Base-by-base conservation (phyloP, 2,888 invertebrate genomes). In the Torymus tubicola region DNA sequence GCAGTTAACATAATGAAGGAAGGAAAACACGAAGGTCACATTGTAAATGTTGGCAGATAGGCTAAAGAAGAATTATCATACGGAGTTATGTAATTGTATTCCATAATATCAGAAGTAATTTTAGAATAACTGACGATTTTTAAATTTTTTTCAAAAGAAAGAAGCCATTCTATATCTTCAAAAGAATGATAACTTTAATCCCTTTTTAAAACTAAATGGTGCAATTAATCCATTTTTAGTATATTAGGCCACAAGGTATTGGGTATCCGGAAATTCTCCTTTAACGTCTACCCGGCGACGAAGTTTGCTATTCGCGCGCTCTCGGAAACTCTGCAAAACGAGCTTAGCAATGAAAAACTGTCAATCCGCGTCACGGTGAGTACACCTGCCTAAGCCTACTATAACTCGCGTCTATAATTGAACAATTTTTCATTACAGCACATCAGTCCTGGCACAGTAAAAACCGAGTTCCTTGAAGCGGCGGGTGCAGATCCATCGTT, bases 251-350 rank as follows among this genome's bases (percentile, higher is more conserved):
- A 81, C 53, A 81, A 69, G 24, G 77, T 81, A 2, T 1, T 68
- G 11, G 14, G 72, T 69, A 12, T 69, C 5, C 57, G 16, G 11
- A 65, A 53, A 0, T 12, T 81, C 11, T 0, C n/a, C 2, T 89
- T 90, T 82, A 91, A 91, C 84, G 90, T 93, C 85, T 93, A 94
- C 88, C 90, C 93, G 69, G 93, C 93, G 55, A 92, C 93, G 42
- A 94, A 94, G 87, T 92, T 91, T 88, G 93, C 93, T 60, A 92
- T 93, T 58, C 92, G 92, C 16, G 93, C 93, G 58, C 87, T 94
- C 24, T 92, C 93, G 16, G 93, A 93, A 87, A 92, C 93, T 60
- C 88, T 93, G 18, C 91, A 93, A 78, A 91, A 91, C 86, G 94
- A 94, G 88, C 90, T 93, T 79, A 83, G 87, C 2, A 89, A 86